Evolutionary conservation across 1,140 invertebrate species (phyloP).

Genomic region (Globodera ellingtonae): DNA sequence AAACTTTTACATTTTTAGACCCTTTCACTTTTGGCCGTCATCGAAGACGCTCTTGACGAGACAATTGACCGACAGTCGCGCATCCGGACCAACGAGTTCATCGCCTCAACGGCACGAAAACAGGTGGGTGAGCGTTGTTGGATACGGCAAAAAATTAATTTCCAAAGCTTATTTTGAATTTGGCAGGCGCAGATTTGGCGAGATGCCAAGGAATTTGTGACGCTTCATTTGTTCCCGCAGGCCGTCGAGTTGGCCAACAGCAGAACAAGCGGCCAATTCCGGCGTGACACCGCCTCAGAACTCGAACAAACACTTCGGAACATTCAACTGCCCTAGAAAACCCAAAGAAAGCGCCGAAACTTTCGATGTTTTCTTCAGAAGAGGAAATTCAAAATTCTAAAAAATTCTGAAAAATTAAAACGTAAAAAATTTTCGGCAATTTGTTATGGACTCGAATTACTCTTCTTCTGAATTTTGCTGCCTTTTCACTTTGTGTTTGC

Average conservation of each 20-base stretch:
- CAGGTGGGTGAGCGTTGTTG: slow-evolving; percentile 22
- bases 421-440: too few species aligned
- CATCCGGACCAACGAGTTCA: slow-evolving; percentile 36
- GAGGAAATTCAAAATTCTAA: too few species aligned
- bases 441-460: too few species aligned
- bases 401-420: too few species aligned
- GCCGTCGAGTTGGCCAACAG: slow-evolving; percentile 36
- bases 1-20: slow-evolving; percentile 6
- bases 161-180: not conserved
- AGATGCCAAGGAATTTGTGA: slow-evolving; percentile 39
- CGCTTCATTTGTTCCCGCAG: slow-evolving; percentile 33
- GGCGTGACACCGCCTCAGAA: not conserved
- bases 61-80: slow-evolving; percentile 48
- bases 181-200: slow-evolving; percentile 34
- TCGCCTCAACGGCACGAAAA: slow-evolving; percentile 45
- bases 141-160: slow-evolving; percentile 1
- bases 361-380: too few species aligned
- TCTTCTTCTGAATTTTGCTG: too few species aligned
- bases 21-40: slow-evolving; percentile 41
- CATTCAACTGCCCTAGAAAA: slow-evolving; percentile 19
- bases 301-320: slow-evolving; percentile 21
- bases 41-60: slow-evolving; percentile 48
- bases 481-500: too few species aligned
- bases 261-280: slow-evolving; percentile 1
- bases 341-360: too few species aligned